phyloP scores from a whole-genome alignment of 2,888 invertebrate genomes.

The Sphaeridia pumilis region DNA sequence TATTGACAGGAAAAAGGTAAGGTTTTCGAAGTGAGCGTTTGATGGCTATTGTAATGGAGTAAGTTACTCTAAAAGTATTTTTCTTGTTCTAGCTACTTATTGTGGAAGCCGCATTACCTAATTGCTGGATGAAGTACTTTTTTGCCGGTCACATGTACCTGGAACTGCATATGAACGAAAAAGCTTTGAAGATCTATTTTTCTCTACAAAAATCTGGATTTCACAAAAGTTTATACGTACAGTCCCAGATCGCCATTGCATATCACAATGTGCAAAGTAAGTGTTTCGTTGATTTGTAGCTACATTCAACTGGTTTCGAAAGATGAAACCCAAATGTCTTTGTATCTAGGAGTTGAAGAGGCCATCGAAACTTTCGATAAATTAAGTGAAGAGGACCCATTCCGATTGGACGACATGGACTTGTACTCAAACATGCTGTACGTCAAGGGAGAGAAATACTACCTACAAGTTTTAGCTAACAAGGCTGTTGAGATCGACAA shows the following conservation, averaged over 20 bases:
- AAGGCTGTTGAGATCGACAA: slow-evolving; percentile 88
- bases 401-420: slow-evolving; percentile 88
- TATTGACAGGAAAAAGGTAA: slow-evolving; percentile 60
- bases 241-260: slow-evolving; percentile 82
- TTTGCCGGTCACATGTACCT: slow-evolving; percentile 82
- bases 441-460: slow-evolving; percentile 81
- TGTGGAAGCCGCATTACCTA: slow-evolving; percentile 47
- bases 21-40: background rate
- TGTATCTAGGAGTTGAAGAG: slow-evolving; percentile 80
- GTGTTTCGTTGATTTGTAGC: slow-evolving; percentile 9
- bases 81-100: slow-evolving; percentile 39
- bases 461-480: slow-evolving; percentile 86
- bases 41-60: background rate
- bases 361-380: slow-evolving; percentile 74
- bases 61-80: background rate
- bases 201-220: slow-evolving; percentile 67
- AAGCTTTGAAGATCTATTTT: slow-evolving; percentile 37
- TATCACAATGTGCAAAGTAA: slow-evolving; percentile 82
- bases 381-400: slow-evolving; percentile 78
- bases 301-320: too few species aligned
- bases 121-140: slow-evolving; percentile 90
- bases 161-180: slow-evolving; percentile 74
- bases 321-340: too few species aligned
- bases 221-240: slow-evolving; percentile 73
- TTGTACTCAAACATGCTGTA: slow-evolving; percentile 92